Evolutionary conservation across 2,888 invertebrate genomes (phyloP).

Genomic region (Campopleginae sp.): DNA sequence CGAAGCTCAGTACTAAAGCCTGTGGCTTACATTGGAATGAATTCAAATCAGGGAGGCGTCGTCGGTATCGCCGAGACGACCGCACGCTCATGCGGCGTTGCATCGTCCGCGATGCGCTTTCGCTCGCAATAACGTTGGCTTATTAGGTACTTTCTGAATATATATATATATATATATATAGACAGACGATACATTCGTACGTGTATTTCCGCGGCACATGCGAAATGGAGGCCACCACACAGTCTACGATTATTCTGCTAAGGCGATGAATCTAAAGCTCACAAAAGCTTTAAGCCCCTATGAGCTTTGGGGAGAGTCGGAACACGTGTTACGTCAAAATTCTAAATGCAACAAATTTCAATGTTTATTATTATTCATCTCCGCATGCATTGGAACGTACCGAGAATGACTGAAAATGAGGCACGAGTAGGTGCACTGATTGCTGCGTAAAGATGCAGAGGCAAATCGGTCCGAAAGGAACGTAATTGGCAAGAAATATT

Average conservation of each 20-base stretch:
- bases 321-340: constrained; percentile 21
- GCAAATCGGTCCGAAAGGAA: background rate
- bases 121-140: constrained; percentile 69
- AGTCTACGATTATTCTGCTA: constrained; percentile 23
- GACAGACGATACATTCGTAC: background rate
- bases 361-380: background rate
- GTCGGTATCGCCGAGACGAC: constrained; percentile 48
- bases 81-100: constrained; percentile 43
- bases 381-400: background rate
- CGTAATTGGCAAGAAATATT: background rate
- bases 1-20: constrained; percentile 47
- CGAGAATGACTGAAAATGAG: too few species aligned
- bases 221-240: constrained; percentile 44
- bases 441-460: too few species aligned
- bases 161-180: constrained; percentile 17
- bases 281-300: constrained; percentile 31
- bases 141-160: constrained; percentile 68
- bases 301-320: background rate
- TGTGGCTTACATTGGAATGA: constrained; percentile 60
- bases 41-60: constrained; percentile 64
- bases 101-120: constrained; percentile 37
- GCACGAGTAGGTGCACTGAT: too few species aligned
- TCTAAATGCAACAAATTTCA: background rate
- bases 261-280: constrained; percentile 47
- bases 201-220: constrained; percentile 30